These are phyloP conservation scores for Andrena marginata DNA, from an alignment of 2,888 invertebrate genomes.

Conservation along the genomic window DNA sequence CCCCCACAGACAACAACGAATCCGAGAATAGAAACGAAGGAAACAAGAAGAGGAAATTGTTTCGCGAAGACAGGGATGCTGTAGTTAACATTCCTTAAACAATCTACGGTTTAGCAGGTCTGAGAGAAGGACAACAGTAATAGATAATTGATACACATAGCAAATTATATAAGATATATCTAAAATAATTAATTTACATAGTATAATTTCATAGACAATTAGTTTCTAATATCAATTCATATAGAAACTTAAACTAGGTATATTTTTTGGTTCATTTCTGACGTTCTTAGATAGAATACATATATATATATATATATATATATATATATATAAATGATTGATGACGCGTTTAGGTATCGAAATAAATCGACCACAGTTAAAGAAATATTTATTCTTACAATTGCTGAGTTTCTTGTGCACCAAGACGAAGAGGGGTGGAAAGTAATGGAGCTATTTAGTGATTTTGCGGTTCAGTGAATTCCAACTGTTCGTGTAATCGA, in stretches of 20 bases:
- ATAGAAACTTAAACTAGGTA: slow-evolving; percentile 15
- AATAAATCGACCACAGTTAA: not conserved
- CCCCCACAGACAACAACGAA: not conserved
- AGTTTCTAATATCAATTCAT: not conserved
- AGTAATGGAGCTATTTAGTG: slow-evolving; percentile 83
- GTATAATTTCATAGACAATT: not conserved
- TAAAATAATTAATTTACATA: slow-evolving; percentile 11
- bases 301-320: not conserved
- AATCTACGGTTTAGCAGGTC: not conserved
- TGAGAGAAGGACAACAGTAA: not conserved
- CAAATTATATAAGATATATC: not conserved
- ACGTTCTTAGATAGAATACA: slow-evolving; percentile 12
- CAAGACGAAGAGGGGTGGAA: not conserved
- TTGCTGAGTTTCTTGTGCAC: not conserved
- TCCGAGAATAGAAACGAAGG: not conserved
- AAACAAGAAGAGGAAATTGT: slow-evolving; percentile 63
- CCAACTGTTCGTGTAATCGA: slow-evolving; percentile 94
- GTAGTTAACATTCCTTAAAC: slow-evolving; percentile 42
- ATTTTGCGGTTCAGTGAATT: slow-evolving; percentile 92
- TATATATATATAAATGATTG: slow-evolving; percentile 12
- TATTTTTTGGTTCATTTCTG: slow-evolving; percentile 46
- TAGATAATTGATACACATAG: not conserved
- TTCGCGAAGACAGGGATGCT: slow-evolving; percentile 36
- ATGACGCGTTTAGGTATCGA: not conserved
- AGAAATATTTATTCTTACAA: not conserved